phyloP scores from a whole-genome alignment of 2,797 vertebrate genomes.

The Cynodonichthys magdalenae region DNA sequence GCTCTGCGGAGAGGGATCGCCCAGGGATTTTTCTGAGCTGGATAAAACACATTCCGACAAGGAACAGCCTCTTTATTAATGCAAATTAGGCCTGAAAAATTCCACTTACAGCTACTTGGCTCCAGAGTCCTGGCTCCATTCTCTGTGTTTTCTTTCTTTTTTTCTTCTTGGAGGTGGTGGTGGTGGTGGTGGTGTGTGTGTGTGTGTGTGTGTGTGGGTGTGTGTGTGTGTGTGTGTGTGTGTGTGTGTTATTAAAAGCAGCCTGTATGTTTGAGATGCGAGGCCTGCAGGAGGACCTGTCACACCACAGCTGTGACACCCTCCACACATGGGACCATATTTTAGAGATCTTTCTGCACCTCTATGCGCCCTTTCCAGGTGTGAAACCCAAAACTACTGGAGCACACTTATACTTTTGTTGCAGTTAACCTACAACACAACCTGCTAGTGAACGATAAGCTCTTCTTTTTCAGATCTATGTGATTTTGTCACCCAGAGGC shows the following conservation, averaged over 20 bases:
- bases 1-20: constrained; percentile 92
- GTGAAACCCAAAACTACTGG: background rate
- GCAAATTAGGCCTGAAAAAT: constrained; percentile 96
- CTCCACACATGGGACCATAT: constrained; percentile 60
- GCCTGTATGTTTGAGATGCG: constrained; percentile 69
- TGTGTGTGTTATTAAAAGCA: constrained; percentile 87
- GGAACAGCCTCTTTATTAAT: constrained; percentile 99
- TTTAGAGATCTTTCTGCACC: constrained; percentile 49
- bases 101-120: constrained; percentile 87
- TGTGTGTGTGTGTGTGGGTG: constrained; percentile 67
- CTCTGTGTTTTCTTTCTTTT: constrained; percentile 72
- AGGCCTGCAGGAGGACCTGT: constrained; percentile 75
- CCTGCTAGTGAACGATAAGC: too few relatives aligned
- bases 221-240: constrained; percentile 19
- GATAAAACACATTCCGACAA: constrained; percentile 99
- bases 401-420: too few relatives aligned
- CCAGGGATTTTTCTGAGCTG: constrained; percentile 95
- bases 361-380: constrained; percentile 51
- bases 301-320: constrained; percentile 73
- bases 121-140: constrained; percentile 88
- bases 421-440: too few relatives aligned
- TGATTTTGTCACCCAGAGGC: too few relatives aligned
- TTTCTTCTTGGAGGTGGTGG: background rate
- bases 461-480: too few relatives aligned
- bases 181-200: constrained; percentile 52